phyloP scores from a whole-genome alignment of 1,140 invertebrate species.

The Eurosta solidaginis region DNA sequence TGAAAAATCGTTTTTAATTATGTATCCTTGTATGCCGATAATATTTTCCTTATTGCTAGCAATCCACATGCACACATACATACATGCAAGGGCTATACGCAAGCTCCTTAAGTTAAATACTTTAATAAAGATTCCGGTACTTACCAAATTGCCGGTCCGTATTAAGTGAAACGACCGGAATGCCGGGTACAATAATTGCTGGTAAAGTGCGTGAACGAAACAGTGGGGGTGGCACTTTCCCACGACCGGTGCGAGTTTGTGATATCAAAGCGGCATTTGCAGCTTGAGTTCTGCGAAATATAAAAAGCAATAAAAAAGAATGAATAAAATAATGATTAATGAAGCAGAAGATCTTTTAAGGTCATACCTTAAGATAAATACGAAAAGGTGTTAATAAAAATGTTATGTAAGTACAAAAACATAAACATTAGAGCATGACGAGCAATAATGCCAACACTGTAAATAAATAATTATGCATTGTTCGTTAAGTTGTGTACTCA shows the following conservation, averaged over 20 bases:
- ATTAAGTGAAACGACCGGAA: conserved; percentile 82
- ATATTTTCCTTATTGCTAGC: too few relatives aligned
- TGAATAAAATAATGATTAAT: conserved; percentile 5
- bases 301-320: conserved; percentile 34
- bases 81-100: neutral
- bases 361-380: too few relatives aligned
- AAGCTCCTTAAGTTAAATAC: neutral
- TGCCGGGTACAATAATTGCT: conserved; percentile 85
- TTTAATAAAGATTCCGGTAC: conserved; percentile 10
- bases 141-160: conserved; percentile 67
- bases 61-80: neutral
- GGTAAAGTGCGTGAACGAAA: conserved; percentile 83
- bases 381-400: neutral
- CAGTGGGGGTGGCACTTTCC: conserved; percentile 71
- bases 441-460: too few relatives aligned
- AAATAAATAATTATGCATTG: too few relatives aligned
- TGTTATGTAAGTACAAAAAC: neutral
- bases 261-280: conserved; percentile 32
- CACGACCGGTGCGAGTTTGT: conserved; percentile 24
- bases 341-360: too few relatives aligned
- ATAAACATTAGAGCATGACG: neutral
- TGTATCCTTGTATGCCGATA: too few relatives aligned
- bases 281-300: conserved; percentile 48
- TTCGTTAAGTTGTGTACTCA: too few relatives aligned
- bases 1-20: too few relatives aligned